Base-by-base conservation (phyloP, 2,113 vertebrate species). In the Erythrocercus mccallii region DNA sequence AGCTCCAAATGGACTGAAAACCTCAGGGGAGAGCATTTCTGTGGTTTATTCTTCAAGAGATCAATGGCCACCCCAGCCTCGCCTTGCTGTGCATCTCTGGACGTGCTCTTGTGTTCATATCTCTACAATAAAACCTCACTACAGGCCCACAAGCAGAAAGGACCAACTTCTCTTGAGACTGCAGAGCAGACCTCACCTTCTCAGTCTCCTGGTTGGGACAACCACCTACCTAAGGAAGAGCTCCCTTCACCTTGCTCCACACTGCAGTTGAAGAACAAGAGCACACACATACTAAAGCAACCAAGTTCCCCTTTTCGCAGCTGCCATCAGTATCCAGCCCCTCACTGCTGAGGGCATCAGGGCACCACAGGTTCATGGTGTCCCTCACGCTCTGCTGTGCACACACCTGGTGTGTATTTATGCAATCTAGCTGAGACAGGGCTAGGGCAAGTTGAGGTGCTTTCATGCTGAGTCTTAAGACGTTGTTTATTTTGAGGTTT, bases 321-420 rank as follows among this genome's bases (percentile, higher is more conserved):
- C 27, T 14, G 6, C 33, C 15, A n/a, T 22, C 42, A 38, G 35
- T 3, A 66, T 20, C 25, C 10, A 15, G 11, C 12, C 33, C 33
- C 68, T 50, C 64, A 24, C 48, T 45, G 33, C 47, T 37, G 48
- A 70, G 33, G 25, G 48, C 42, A 83, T 6, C 24, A 31, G 53
- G 50, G 53, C 10, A 11, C 16, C 1, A 3, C 24, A 33, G 33
- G 35, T 56, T 60, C 40, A 17, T 5, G 17, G 24, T 7, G 3
- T 30, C 61, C 72, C 70, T 28, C 1, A 0, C 28, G 38, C 31
- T 28, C 37, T 0, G 0, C 50, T 30, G 5, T 18, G 24, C 12
- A 13, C 0, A 0, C 33, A 37, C 6, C 42, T 23, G 42, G 38
- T 60, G 22, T 7, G 37, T 28, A 30, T 60, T 62, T 40, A 23